phyloP scores from a whole-genome alignment of 92 coral and sea anemone genomes.

The Nematostella vectensis region DNA sequence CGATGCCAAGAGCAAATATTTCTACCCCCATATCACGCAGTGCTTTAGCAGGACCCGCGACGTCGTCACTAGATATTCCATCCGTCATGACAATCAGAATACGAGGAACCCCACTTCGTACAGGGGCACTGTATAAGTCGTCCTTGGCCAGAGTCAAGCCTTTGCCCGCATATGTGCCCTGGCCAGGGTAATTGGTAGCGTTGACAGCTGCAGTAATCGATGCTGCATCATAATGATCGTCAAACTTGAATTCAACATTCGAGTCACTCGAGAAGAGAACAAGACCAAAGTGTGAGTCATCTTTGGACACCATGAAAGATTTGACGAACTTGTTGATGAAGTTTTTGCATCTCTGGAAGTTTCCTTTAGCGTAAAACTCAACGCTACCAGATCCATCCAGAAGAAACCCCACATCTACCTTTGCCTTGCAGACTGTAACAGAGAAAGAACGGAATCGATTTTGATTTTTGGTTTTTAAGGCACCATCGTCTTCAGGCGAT shows the following conservation, averaged over 20 bases:
- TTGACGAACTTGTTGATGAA: constrained; percentile 35
- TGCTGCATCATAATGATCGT: constrained; percentile 8
- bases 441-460: too few species aligned
- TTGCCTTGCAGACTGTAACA: constrained; percentile 61
- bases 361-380: constrained; percentile 36
- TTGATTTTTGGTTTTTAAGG: too few species aligned
- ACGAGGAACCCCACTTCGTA: constrained; percentile 28
- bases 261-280: constrained; percentile 20
- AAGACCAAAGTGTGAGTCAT: constrained; percentile 43
- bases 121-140: constrained; percentile 21
- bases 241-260: constrained; percentile 35
- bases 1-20: constrained; percentile 45
- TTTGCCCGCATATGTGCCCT: constrained; percentile 34
- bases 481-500: too few species aligned
- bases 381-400: constrained; percentile 84
- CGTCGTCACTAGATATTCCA: constrained; percentile 31
- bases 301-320: constrained; percentile 30
- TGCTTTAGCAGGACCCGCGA: constrained; percentile 29
- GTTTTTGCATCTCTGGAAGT: constrained; percentile 39
- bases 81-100: constrained; percentile 49
- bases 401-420: constrained; percentile 59
- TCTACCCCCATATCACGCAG: constrained; percentile 54
- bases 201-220: constrained; percentile 25
- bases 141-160: constrained; percentile 21
- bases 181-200: constrained; percentile 17